A percentile compares a stretch with the other conserved stretches of the same genome.
Evolutionary conservation across 2,797 vertebrate genomes (phyloP).

Genomic region (Scolopax rusticola): DNA sequence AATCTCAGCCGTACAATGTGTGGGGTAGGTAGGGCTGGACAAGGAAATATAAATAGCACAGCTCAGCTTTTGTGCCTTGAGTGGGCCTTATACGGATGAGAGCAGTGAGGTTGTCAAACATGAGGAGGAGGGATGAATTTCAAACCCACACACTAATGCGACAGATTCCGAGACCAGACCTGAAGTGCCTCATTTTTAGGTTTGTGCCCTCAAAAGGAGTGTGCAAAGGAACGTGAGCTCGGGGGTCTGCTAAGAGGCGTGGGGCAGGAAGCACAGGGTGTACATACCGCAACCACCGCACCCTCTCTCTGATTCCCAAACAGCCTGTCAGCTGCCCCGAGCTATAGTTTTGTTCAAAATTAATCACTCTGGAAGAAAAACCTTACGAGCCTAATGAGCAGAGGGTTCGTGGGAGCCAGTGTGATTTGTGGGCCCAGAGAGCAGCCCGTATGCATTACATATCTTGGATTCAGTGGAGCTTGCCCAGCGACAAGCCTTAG

Average conservation of each 20-base stretch:
- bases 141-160: not conserved
- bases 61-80: slow-evolving; percentile 40
- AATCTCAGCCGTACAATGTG: not conserved
- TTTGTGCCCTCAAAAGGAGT: not conserved
- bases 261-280: not conserved
- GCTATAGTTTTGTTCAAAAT: not conserved
- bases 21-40: not conserved
- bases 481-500: not conserved
- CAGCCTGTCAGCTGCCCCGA: not conserved
- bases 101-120: not conserved
- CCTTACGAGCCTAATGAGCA: not conserved
- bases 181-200: not conserved
- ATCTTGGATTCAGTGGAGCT: not conserved
- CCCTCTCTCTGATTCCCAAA: not conserved
- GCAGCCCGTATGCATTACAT: not conserved
- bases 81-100: slow-evolving; percentile 71
- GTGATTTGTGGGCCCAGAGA: not conserved
- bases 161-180: not conserved
- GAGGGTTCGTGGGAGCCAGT: not conserved
- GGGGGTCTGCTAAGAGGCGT: not conserved
- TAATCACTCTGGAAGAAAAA: slow-evolving; percentile 3
- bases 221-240: not conserved
- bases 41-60: slow-evolving; percentile 69
- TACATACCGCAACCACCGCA: accelerated
- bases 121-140: not conserved